phyloP scores from a whole-genome alignment of 2,797 vertebrate species.

The Gobio occitaniae region DNA sequence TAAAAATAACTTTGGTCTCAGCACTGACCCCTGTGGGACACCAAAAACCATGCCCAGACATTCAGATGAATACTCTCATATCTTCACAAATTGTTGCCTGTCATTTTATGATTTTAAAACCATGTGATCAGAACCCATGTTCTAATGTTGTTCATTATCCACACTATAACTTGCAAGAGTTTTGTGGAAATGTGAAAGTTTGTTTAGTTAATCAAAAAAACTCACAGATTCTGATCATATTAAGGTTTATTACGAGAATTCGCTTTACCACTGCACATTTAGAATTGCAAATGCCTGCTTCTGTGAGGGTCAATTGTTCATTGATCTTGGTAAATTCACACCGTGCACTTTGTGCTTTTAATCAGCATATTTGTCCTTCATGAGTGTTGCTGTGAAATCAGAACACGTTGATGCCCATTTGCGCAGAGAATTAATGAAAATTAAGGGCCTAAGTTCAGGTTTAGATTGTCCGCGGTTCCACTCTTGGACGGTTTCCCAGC shows the following conservation, averaged over 20 bases:
- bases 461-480: conserved; percentile 21
- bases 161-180: not conserved
- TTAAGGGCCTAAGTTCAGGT: conserved; percentile 38
- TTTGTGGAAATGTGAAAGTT: not conserved
- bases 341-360: conserved; percentile 44
- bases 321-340: conserved; percentile 50
- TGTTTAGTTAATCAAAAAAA: not conserved
- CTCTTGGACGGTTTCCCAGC: conserved; percentile 14
- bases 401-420: conserved; percentile 19
- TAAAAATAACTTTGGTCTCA: too few relatives aligned
- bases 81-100: too few relatives aligned
- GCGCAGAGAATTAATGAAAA: conserved; percentile 44
- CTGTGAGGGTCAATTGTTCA: conserved; percentile 41
- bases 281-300: conserved; percentile 39
- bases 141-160: not conserved
- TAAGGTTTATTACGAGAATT: conserved; percentile 24
- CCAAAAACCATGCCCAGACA: too few relatives aligned
- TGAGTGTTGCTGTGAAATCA: conserved; percentile 27
- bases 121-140: not conserved
- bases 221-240: not conserved
- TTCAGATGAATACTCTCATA: too few relatives aligned
- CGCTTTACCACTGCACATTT: not conserved
- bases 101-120: not conserved
- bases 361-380: conserved; percentile 52
- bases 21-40: too few relatives aligned